Percentiles rank a stretch among this genome's conserved stretches.
Evolutionary conservation across 2,888 invertebrate genomes (phyloP).

Genomic region (Auanema freiburgensis): DNA sequence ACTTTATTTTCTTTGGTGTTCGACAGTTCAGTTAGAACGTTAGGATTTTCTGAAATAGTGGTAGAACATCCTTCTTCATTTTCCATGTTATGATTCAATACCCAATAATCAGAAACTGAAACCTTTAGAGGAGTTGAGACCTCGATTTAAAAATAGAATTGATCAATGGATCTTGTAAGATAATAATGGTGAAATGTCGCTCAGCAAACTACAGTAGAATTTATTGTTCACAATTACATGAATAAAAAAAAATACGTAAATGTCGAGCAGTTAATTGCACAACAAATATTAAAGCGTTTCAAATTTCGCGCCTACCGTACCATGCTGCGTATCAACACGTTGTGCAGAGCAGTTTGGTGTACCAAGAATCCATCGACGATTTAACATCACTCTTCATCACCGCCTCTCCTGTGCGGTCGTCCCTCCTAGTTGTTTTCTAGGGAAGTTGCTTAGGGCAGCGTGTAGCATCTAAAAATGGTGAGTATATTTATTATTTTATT

Average conservation of each 20-base stretch:
- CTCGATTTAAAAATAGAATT: no score
- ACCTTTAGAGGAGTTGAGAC: no score
- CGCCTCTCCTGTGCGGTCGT: conserved; percentile 26
- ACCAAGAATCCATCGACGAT: conserved; percentile 9
- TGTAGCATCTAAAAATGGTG: conserved; percentile 17
- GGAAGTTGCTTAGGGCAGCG: conserved; percentile 20
- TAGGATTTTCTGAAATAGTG: no score
- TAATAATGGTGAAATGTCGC: no score
- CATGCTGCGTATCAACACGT: conserved; percentile 25
- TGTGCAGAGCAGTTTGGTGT: conserved; percentile 10
- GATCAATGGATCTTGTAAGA: no score
- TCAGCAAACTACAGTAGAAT: neutral
- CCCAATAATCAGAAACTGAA: no score
- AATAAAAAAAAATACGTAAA: neutral
- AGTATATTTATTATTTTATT: conserved; percentile 14
- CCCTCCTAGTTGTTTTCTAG: conserved; percentile 15
- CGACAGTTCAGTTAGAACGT: no score
- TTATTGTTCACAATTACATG: neutral
- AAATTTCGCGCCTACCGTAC: conserved; percentile 34
- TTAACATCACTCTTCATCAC: conserved; percentile 9
- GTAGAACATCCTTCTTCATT: no score
- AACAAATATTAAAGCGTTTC: conserved; percentile 14
- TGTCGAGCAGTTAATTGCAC: neutral
- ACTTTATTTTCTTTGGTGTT: no score
- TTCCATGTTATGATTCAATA: no score